These are phyloP conservation scores for Vireo griseus DNA, from an alignment of 2,797 vertebrate species.

Conservation along the genomic window DNA sequence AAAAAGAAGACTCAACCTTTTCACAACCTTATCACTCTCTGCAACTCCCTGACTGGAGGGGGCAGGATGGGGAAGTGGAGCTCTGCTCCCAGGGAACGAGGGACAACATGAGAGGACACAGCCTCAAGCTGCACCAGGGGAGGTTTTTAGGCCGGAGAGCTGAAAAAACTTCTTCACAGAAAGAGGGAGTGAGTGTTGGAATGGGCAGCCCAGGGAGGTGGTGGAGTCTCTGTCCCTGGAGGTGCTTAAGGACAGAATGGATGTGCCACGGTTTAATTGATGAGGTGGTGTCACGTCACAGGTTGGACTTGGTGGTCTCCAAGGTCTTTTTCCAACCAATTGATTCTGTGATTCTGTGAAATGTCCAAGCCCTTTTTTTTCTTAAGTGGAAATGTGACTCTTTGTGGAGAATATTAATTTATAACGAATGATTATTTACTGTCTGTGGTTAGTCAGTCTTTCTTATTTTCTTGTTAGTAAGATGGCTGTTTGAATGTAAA, in stretches of 20 bases:
- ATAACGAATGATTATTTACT: neutral
- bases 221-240: neutral
- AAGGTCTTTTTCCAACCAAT: neutral
- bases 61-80: neutral
- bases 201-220: neutral
- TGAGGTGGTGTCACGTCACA: neutral
- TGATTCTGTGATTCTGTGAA: neutral
- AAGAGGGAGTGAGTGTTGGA: neutral
- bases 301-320: too few species aligned
- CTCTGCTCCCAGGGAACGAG: neutral
- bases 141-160: neutral
- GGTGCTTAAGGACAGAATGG: neutral
- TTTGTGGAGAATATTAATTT: neutral
- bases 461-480: neutral
- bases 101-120: neutral
- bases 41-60: neutral
- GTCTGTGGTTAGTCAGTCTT: neutral
- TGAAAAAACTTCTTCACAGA: neutral
- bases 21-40: accelerated
- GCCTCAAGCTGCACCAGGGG: neutral
- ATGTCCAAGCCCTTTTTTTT: neutral
- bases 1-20: neutral
- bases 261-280: neutral
- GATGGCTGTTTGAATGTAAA: neutral
- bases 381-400: neutral